Conservation (phyloP, 2,888 invertebrate species). For the Monoplex corrugatus region DNA sequence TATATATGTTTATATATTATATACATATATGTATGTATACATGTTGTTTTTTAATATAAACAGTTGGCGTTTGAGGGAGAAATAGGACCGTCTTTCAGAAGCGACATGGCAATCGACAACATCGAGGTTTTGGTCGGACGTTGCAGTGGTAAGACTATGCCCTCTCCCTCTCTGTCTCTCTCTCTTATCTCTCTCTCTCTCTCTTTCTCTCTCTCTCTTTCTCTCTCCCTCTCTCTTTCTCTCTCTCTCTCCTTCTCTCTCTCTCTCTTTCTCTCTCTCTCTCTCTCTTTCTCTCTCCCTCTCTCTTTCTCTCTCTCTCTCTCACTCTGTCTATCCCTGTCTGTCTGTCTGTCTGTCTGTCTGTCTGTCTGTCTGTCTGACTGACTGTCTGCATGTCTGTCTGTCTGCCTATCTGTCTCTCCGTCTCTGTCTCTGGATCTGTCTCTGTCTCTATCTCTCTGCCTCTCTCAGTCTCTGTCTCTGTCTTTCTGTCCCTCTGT, state of each 20-base stretch:
- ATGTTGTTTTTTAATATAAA: background rate
- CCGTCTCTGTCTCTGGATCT: background rate
- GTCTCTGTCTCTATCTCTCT: background rate
- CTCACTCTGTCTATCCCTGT: background rate
- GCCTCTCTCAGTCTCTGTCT: background rate
- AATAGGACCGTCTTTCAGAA: slow-evolving; percentile 50
- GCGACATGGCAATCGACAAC: slow-evolving; percentile 56
- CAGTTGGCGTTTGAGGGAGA: slow-evolving; percentile 53
- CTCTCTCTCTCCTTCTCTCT: background rate
- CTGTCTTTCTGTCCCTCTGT: background rate
- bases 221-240: background rate
- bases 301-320: background rate
- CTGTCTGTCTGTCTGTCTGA: background rate
- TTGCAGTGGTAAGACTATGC: slow-evolving; percentile 55
- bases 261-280: background rate
- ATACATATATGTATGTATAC: slow-evolving; percentile 24
- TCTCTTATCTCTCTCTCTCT: background rate
- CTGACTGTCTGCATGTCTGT: background rate
- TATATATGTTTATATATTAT: no score
- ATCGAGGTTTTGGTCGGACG: slow-evolving; percentile 43
- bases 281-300: background rate
- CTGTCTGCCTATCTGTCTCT: background rate
- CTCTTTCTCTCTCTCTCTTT: background rate
- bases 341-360: slow-evolving; percentile 6
- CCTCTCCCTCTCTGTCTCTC: background rate